phyloP scores from a whole-genome alignment of 2,888 invertebrate species.

The Anthophora plumipes region DNA sequence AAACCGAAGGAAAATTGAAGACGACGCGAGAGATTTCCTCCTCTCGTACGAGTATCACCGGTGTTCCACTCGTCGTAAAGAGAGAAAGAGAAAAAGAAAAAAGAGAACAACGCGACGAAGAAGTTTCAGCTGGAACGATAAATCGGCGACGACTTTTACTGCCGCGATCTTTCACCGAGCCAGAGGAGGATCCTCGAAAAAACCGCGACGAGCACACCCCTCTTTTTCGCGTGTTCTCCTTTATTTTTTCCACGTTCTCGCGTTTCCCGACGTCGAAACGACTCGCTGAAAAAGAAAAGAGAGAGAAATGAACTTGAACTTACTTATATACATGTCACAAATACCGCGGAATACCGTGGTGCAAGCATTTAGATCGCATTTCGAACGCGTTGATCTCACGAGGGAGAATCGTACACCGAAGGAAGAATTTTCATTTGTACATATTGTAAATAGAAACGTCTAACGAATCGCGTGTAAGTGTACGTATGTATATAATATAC shows the following conservation, averaged over 20 bases:
- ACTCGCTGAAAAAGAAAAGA: no score
- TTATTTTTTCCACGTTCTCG: conserved; percentile 8
- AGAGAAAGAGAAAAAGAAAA: no score
- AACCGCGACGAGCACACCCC: background rate
- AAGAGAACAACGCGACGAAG: background rate
- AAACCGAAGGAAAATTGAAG: background rate
- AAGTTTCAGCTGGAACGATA: conserved; percentile 7
- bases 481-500: conserved; percentile 67
- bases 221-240: background rate
- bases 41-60: background rate
- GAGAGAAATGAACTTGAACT: background rate
- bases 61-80: conserved; percentile 1
- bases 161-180: background rate
- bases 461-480: conserved; percentile 57
- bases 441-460: conserved; percentile 79
- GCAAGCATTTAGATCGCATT: conserved; percentile 54
- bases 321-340: background rate
- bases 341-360: background rate
- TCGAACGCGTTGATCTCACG: conserved; percentile 65
- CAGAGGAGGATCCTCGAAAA: background rate
- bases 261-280: background rate
- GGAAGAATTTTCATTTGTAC: conserved; percentile 72
- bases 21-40: background rate
- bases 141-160: conserved; percentile 24
- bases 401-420: conserved; percentile 17